Conservation (phyloP, 2,888 invertebrate genomes). For the Silvanus unidentatus region DNA sequence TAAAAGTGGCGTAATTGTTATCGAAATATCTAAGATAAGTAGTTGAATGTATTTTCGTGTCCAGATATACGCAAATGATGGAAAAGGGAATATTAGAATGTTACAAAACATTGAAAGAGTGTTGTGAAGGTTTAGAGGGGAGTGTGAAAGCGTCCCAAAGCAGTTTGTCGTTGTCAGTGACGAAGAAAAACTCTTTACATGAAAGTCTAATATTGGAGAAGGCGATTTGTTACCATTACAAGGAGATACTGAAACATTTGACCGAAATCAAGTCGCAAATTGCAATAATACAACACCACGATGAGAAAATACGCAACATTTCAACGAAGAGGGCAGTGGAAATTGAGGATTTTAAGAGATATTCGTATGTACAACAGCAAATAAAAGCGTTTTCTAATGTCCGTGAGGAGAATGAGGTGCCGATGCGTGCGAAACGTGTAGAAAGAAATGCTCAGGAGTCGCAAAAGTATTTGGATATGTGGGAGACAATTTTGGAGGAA, state of each 20-base stretch:
- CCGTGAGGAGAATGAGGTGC: not conserved
- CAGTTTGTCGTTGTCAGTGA: too few species aligned
- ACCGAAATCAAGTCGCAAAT: conserved; percentile 21
- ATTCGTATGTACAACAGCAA: conserved; percentile 26
- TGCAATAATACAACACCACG: conserved; percentile 22
- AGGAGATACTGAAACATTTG: conserved; percentile 25
- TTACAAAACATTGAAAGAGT: too few species aligned
- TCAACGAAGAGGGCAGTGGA: conserved; percentile 12
- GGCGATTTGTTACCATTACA: conserved; percentile 28
- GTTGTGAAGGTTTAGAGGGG: too few species aligned
- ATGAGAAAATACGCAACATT: conserved; percentile 20
- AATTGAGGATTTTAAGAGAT: conserved; percentile 19
- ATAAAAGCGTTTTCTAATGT: conserved; percentile 20
- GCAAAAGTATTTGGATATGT: conserved; percentile 23
- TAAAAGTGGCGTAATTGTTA: too few species aligned
- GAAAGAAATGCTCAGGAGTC: conserved; percentile 22
- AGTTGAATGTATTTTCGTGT: too few species aligned
- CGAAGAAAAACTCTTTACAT: not conserved
- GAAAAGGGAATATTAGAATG: too few species aligned
- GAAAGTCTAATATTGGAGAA: conserved; percentile 17
- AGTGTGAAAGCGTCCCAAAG: too few species aligned
- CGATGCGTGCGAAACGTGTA: conserved; percentile 8
- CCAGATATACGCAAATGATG: too few species aligned
- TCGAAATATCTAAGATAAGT: too few species aligned
- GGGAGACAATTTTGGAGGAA: conserved; percentile 26